A percentile compares a stretch with the other conserved stretches of the same genome.
phyloP scores from a whole-genome alignment of 2,113 vertebrate species.

The Antigone vipio region DNA sequence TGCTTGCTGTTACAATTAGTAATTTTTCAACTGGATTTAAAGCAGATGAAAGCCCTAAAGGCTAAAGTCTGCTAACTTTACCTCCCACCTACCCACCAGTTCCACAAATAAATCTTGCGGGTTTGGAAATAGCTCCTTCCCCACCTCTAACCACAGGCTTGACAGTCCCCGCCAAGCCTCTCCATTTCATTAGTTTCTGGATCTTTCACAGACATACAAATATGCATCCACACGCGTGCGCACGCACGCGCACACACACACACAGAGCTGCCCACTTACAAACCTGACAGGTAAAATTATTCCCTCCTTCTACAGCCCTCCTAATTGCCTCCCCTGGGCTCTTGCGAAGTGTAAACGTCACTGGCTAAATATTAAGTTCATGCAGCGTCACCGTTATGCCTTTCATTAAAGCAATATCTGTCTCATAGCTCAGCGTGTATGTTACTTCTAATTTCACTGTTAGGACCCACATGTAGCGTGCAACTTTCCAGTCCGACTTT shows the following conservation, averaged over 20 bases:
- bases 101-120: conserved; percentile 61
- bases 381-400: background rate
- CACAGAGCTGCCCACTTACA: conserved; percentile 37
- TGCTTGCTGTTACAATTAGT: background rate
- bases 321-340: conserved; percentile 59
- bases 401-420: conserved; percentile 18
- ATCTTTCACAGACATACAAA: background rate
- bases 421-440: background rate
- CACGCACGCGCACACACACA: background rate
- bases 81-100: conserved; percentile 1
- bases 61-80: conserved; percentile 21
- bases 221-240: background rate
- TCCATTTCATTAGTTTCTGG: conserved; percentile 6
- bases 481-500: background rate
- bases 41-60: conserved; percentile 53
- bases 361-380: background rate
- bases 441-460: background rate
- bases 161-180: background rate
- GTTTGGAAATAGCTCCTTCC: conserved; percentile 47
- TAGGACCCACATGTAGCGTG: background rate
- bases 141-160: conserved; percentile 38
- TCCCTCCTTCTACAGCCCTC: conserved; percentile 25
- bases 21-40: background rate
- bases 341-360: background rate
- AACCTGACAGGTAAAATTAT: conserved; percentile 56